A percentile compares a stretch with the other conserved stretches of the same genome.
Conservation (phyloP, 2,113 vertebrate species). For the Carassius gibelio region DNA sequence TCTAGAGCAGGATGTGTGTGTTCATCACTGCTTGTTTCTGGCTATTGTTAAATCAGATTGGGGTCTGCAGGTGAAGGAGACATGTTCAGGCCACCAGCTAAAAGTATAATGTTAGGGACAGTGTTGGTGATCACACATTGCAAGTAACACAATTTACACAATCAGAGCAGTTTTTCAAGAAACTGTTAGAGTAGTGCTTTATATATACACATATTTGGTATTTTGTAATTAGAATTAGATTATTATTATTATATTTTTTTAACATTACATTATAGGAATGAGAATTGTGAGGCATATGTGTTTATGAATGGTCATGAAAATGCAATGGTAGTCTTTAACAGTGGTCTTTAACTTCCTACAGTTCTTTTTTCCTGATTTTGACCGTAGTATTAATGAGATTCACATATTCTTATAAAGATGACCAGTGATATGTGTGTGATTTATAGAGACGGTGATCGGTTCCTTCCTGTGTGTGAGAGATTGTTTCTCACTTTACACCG, state of each 20-base stretch:
- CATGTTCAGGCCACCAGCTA: background rate
- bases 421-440: background rate
- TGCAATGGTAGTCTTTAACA: too few species aligned
- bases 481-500: background rate
- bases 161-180: too few species aligned
- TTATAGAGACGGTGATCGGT: background rate
- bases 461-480: background rate
- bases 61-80: background rate
- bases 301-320: background rate
- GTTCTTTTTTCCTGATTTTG: too few species aligned
- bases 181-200: too few species aligned
- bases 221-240: too few species aligned
- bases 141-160: too few species aligned
- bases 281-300: background rate
- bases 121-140: too few species aligned
- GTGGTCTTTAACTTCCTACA: too few species aligned
- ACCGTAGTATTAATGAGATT: too few species aligned
- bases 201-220: too few species aligned
- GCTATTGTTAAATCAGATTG: background rate
- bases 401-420: background rate
- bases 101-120: too few species aligned
- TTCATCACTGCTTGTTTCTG: background rate
- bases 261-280: background rate
- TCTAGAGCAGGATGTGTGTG: slow-evolving; percentile 2
- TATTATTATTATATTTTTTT: background rate